These are phyloP conservation scores for Danaus plexippus DNA, from an alignment of 1,140 invertebrate genomes.

Conservation along the genomic window DNA sequence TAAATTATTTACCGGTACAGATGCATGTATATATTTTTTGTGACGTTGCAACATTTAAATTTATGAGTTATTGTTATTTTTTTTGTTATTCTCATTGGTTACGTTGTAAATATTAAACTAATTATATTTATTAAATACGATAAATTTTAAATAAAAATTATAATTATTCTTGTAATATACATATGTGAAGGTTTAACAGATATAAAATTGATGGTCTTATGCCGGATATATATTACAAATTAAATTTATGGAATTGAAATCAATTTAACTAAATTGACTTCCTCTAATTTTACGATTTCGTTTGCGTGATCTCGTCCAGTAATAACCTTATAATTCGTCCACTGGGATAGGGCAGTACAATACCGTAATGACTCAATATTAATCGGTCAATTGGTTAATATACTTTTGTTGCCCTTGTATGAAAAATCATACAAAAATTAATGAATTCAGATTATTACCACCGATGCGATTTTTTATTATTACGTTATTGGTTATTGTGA, in stretches of 20 bases:
- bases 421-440: slow-evolving; percentile 9
- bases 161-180: too few species aligned
- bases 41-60: slow-evolving; percentile 26
- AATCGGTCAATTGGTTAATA: slow-evolving; percentile 46
- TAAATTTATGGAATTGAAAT: slow-evolving; percentile 43
- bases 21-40: slow-evolving; percentile 36
- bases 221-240: slow-evolving; percentile 11
- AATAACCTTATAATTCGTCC: slow-evolving; percentile 68
- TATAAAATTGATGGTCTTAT: background rate
- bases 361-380: slow-evolving; percentile 61
- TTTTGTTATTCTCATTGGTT: slow-evolving; percentile 9
- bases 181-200: too few species aligned
- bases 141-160: too few species aligned
- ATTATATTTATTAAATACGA: background rate
- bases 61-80: slow-evolving; percentile 32
- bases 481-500: too few species aligned
- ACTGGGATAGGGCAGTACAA: slow-evolving; percentile 53
- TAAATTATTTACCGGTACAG: slow-evolving; percentile 20
- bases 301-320: slow-evolving; percentile 67
- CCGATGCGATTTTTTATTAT: too few species aligned
- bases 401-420: slow-evolving; percentile 25
- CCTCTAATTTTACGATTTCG: slow-evolving; percentile 67
- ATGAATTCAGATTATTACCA: too few species aligned
- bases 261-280: slow-evolving; percentile 64
- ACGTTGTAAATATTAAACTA: slow-evolving; percentile 2